phyloP scores from a whole-genome alignment of 2,888 invertebrate genomes.

The Galerucella nymphaeae region DNA sequence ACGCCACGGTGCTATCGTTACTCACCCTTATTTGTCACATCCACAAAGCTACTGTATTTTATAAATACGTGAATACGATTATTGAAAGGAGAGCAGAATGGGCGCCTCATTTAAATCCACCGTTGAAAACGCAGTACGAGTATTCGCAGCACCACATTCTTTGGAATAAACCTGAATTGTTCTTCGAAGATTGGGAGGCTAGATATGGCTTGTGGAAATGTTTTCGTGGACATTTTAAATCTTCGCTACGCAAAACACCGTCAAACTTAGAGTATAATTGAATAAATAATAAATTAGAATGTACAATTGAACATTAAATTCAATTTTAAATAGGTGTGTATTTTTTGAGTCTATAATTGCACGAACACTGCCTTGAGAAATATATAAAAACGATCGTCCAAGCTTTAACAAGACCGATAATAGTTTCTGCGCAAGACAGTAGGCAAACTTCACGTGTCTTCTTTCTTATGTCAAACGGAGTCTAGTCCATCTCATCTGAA shows the following conservation, averaged over 20 bases:
- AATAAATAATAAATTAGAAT: too few species aligned
- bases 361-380: too few species aligned
- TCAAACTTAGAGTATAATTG: not conserved
- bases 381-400: too few species aligned
- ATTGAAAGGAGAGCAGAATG: slow-evolving; percentile 69
- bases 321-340: too few species aligned
- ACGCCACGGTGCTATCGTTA: slow-evolving; percentile 70
- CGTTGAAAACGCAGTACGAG: slow-evolving; percentile 67
- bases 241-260: too few species aligned
- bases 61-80: slow-evolving; percentile 70
- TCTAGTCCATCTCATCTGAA: too few species aligned
- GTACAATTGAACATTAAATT: too few species aligned
- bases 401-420: too few species aligned
- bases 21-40: slow-evolving; percentile 74
- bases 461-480: too few species aligned
- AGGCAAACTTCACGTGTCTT: too few species aligned
- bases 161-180: slow-evolving; percentile 72
- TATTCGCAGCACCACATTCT: slow-evolving; percentile 69
- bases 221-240: slow-evolving; percentile 57
- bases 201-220: slow-evolving; percentile 74
- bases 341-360: too few species aligned
- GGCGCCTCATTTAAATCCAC: slow-evolving; percentile 75
- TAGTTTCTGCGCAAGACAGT: too few species aligned
- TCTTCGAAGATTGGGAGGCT: slow-evolving; percentile 75
- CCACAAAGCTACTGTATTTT: slow-evolving; percentile 70